Percentiles rank a stretch among this genome's conserved stretches.
Evolutionary conservation across 2,113 vertebrate genomes (phyloP).

Genomic region (Cyanoderma ruficeps): DNA sequence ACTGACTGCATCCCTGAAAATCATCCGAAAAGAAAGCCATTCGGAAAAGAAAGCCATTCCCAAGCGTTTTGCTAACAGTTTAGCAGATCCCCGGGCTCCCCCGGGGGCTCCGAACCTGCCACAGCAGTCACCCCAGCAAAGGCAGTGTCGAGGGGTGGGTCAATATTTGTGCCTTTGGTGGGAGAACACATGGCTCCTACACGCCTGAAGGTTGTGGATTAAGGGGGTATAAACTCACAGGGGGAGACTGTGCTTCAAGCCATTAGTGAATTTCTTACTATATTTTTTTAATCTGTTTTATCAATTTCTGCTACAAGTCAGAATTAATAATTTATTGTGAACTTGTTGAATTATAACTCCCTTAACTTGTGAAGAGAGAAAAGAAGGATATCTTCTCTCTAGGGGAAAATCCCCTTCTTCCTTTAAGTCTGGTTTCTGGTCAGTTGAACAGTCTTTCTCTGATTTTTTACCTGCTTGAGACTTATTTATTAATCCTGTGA

Average conservation of each 20-base stretch:
- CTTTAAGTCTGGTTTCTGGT: neutral
- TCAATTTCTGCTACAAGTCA: neutral
- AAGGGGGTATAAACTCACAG: neutral
- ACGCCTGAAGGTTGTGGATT: neutral
- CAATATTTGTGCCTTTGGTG: neutral
- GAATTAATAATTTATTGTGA: constrained; percentile 26
- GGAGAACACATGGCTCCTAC: neutral
- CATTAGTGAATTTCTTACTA: neutral
- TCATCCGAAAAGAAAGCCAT: neutral
- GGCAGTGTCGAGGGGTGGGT: neutral
- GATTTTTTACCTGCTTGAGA: neutral
- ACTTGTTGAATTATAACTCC: neutral
- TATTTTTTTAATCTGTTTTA: neutral
- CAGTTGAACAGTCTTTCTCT: neutral
- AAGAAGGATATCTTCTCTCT: neutral
- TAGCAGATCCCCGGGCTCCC: neutral
- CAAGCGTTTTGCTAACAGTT: neutral
- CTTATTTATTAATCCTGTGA: constrained; percentile 8
- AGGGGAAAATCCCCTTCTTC: neutral
- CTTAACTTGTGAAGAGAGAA: neutral
- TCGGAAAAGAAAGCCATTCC: neutral
- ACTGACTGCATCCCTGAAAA: neutral
- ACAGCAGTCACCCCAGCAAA: neutral
- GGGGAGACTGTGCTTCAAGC: neutral
- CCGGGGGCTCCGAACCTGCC: neutral